Base-by-base conservation (phyloP, 2,888 invertebrate species). In the Laspeyria flexula region DNA sequence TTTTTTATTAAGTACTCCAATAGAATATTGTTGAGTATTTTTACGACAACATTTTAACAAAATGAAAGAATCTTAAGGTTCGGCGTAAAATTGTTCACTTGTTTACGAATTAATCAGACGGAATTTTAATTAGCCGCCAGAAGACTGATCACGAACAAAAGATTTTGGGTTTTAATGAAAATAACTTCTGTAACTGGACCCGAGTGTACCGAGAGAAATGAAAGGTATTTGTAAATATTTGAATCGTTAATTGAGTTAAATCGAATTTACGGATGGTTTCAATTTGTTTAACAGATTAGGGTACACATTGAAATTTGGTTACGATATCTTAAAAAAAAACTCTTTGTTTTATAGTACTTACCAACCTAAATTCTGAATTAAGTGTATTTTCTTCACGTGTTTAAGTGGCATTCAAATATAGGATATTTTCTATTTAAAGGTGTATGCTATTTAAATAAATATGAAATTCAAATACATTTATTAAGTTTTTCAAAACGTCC, bases 61-160 rank as follows among this genome's bases (percentile, higher is more conserved):
- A 25, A 25, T 37, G 35, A 31, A 12, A 31, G 16, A 11, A 30
- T 15, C n/a, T 48, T 31, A 15, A 38, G 38, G 27, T 27, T 37
- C 40, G 10, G 46, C 47, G 45, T 43, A 21, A 43, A 55, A 44
- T 30, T 15, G 35, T 9, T 49, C 58, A 50, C 69, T 69, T 71
- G 73, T 75, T 75, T 71, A 71, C 65, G 60, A 59, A 71, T 68
- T 76, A 75, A 79, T 79, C 76, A 71, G 55, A 23, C 42, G 73
- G 78, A 77, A 81, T 81, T 80, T 75, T 77, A 82, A 81, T 82
- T 75, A 82, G 69, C 62, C 62, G 50, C 61, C 65, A 57, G 54
- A 69, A 75, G 70, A 72, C 73, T 64, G 70, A 74, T 77, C 77
- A 75, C 74, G 73, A 69, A 74, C 73, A 72, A 71, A 76, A 77